Evolutionary conservation across 1,140 invertebrate genomes (phyloP), one percentile per base, ranked within the genome.

Genomic region (Zaprionus capensis): DNA sequence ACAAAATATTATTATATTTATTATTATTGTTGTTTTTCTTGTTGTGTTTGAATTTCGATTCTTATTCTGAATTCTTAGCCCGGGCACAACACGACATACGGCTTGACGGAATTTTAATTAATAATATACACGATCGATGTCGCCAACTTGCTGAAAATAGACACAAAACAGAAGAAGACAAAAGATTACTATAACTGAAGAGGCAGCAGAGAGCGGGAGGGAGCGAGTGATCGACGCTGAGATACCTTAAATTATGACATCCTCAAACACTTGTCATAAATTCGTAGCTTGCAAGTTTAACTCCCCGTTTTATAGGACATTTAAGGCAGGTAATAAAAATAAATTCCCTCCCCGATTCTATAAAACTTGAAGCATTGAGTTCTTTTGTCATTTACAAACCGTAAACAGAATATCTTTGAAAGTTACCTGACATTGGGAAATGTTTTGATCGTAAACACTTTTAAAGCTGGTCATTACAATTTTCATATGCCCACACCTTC

Each of bases 61-160:
- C 67, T 76, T 63, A 75, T 87, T 83, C 20, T 75, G 77, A 88
- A n/a, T n/a, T 41, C 80, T 78, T 78, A 80, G 68, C 72, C 67
- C 51, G 69, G 64, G 49, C 69, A 28, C 9, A 59, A 41, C 41
- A 49, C 31, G 53, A 38, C 56, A 41, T 53, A 61, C 64, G 67
- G 74, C 84, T 80, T 71, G 71, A 79, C 81, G 84, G 84, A 87
- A 87, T 87, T 81, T 87, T 84, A 87, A 90, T 87, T 88, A 77
- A 87, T 84, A 80, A 75, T 67, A 76, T 74, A 74, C 83, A 81
- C 84, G 66, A 83, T 78, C 82, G 69, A 81, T 77, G 80, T 81
- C 77, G 82, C 63, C 83, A 77, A 80, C 49, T 84, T 66, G 78
- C 84, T 87, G 81, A 84, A 87, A 87, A 82, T 80, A 87, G 70